Evolutionary conservation across 2,888 invertebrate genomes (phyloP).

Genomic region (Eudasyphora cyanicolor): DNA sequence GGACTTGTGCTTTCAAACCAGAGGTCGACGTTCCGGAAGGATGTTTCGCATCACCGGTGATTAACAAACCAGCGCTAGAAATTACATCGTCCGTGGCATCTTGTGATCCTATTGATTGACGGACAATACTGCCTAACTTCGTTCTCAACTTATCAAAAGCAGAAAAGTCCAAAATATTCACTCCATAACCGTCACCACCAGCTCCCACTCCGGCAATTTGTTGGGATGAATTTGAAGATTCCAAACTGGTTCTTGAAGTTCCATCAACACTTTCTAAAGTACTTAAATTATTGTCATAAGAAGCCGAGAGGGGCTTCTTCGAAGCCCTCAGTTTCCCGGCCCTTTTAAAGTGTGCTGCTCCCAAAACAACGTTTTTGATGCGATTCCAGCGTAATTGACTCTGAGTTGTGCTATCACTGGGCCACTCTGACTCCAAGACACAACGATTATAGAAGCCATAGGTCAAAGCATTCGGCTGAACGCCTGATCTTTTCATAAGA

Average conservation of each 20-base stretch:
- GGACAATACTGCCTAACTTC: slow-evolving; percentile 85
- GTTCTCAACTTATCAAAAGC: slow-evolving; percentile 83
- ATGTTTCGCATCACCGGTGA: slow-evolving; percentile 79
- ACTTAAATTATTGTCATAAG: slow-evolving; percentile 78
- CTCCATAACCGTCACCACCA: slow-evolving; percentile 68
- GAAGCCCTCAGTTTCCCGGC: slow-evolving; percentile 85
- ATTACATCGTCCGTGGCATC: slow-evolving; percentile 76
- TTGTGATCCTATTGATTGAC: slow-evolving; percentile 79
- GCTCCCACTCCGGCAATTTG: slow-evolving; percentile 29
- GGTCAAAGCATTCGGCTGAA: slow-evolving; percentile 98
- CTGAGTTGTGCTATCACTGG: slow-evolving; percentile 87
- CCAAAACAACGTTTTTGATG: slow-evolving; percentile 93
- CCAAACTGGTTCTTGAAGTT: slow-evolving; percentile 79
- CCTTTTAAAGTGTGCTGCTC: slow-evolving; percentile 92
- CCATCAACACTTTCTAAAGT: slow-evolving; percentile 79
- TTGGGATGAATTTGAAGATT: slow-evolving; percentile 75
- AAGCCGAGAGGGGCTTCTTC: slow-evolving; percentile 78
- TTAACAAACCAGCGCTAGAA: slow-evolving; percentile 82
- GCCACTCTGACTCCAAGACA: slow-evolving; percentile 97
- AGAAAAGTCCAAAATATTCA: slow-evolving; percentile 79
- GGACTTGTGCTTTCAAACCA: slow-evolving; percentile 71
- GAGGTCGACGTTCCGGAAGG: slow-evolving; percentile 30
- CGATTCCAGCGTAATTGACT: slow-evolving; percentile 95
- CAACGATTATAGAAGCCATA: slow-evolving; percentile 92
- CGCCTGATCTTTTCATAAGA: slow-evolving; percentile 94